phyloP scores from a whole-genome alignment of 2,888 invertebrate species.

The Aphidoletes aphidimyza region DNA sequence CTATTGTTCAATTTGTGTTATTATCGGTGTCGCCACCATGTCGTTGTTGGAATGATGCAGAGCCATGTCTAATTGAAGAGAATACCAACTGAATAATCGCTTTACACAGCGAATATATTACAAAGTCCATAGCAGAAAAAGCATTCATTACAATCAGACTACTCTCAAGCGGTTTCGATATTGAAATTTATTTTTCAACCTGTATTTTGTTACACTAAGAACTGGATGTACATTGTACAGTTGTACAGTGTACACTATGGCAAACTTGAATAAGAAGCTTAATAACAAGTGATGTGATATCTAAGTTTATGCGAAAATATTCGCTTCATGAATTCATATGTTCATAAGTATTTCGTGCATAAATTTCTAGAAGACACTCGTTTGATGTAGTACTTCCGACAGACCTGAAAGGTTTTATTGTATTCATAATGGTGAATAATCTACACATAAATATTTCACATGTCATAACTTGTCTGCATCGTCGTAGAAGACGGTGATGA shows the following conservation, averaged over 20 bases:
- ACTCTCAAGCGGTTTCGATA: conserved; percentile 25
- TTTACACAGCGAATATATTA: too few species aligned
- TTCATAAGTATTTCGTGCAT: neutral
- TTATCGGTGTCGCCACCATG: too few species aligned
- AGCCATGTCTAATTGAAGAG: too few species aligned
- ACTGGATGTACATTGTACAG: too few species aligned
- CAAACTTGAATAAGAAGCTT: neutral
- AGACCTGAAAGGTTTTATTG: neutral
- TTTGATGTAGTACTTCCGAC: conserved; percentile 4
- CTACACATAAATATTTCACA: neutral
- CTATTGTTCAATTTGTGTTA: too few species aligned
- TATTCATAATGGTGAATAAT: neutral
- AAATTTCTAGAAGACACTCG: conserved; percentile 11
- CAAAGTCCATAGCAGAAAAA: neutral
- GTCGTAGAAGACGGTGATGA: neutral
- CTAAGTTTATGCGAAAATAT: neutral
- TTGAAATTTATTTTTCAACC: conserved; percentile 33
- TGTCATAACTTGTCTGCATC: conserved; percentile 34
- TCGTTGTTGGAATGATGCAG: too few species aligned
- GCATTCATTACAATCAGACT: conserved; percentile 17
- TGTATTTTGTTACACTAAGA: too few species aligned
- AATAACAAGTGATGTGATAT: conserved; percentile 36
- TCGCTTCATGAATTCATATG: conserved; percentile 11
- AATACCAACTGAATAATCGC: too few species aligned
- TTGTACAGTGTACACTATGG: neutral